These are phyloP conservation scores for Hemaris fuciformis DNA, from an alignment of 2,888 invertebrate genomes.

Conservation along the genomic window DNA sequence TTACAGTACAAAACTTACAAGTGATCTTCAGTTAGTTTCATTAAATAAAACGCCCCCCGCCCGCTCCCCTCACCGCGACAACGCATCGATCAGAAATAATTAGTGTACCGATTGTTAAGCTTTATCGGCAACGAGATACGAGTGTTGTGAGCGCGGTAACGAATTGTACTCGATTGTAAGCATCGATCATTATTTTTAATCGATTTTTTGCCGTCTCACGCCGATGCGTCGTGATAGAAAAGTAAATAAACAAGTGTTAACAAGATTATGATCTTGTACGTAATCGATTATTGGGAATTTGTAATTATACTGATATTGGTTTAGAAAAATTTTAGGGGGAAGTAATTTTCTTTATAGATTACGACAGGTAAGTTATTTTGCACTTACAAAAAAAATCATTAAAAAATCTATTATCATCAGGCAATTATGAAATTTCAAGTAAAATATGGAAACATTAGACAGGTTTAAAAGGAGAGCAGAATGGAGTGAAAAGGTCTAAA, in stretches of 20 bases:
- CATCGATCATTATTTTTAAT: constrained; percentile 48
- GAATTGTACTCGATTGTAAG: constrained; percentile 42
- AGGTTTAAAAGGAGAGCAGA: too few relatives aligned
- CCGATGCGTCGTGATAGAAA: constrained; percentile 20
- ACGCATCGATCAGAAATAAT: constrained; percentile 63
- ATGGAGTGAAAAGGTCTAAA: too few relatives aligned
- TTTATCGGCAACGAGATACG: constrained; percentile 41
- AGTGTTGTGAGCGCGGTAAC: constrained; percentile 37
- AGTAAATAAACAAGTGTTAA: constrained; percentile 9
- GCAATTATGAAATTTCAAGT: too few relatives aligned
- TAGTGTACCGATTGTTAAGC: constrained; percentile 46
- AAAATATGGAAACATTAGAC: too few relatives aligned
- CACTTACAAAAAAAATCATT: too few relatives aligned
- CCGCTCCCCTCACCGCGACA: background rate
- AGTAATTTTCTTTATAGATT: background rate
- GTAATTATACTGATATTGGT: background rate
- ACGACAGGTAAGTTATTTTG: background rate
- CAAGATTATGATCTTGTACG: background rate
- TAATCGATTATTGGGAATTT: background rate
- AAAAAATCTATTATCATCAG: too few relatives aligned
- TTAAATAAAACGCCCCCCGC: background rate
- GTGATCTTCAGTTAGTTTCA: too few relatives aligned
- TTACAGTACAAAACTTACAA: too few relatives aligned
- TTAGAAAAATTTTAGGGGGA: background rate
- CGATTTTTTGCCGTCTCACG: constrained; percentile 26